phyloP scores from a whole-genome alignment of 2,797 vertebrate genomes.

The Oceanodroma leucorhoa region DNA sequence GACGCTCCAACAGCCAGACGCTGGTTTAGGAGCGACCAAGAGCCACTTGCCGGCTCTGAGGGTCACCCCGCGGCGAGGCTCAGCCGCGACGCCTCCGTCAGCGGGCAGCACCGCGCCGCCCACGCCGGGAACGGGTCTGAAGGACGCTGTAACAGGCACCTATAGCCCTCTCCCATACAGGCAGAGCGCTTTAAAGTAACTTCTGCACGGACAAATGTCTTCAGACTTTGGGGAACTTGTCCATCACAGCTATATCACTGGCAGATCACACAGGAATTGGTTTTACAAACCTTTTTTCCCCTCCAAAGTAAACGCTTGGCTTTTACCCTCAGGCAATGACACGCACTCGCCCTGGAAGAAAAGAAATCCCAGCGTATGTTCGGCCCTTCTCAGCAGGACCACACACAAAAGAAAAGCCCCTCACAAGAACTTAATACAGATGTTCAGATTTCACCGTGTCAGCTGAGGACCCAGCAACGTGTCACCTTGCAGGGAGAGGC shows the following conservation, averaged over 20 bases:
- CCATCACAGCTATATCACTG: neutral
- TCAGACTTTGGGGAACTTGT: neutral
- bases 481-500: neutral
- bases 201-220: neutral
- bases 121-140: fast-evolving
- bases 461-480: neutral
- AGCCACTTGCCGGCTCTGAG: fast-evolving
- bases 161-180: neutral
- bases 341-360: neutral
- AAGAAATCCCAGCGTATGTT: neutral
- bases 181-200: neutral
- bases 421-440: neutral
- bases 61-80: neutral
- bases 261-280: neutral
- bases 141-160: neutral
- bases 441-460: neutral
- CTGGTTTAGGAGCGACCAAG: neutral
- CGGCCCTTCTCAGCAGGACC: neutral
- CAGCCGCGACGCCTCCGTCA: fast-evolving
- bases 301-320: neutral
- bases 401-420: neutral
- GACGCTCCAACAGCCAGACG: neutral
- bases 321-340: neutral
- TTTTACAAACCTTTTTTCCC: neutral
- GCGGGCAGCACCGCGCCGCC: fast-evolving